Base-by-base conservation (phyloP, 2,888 invertebrate genomes). In the Diplazon laetatorius region DNA sequence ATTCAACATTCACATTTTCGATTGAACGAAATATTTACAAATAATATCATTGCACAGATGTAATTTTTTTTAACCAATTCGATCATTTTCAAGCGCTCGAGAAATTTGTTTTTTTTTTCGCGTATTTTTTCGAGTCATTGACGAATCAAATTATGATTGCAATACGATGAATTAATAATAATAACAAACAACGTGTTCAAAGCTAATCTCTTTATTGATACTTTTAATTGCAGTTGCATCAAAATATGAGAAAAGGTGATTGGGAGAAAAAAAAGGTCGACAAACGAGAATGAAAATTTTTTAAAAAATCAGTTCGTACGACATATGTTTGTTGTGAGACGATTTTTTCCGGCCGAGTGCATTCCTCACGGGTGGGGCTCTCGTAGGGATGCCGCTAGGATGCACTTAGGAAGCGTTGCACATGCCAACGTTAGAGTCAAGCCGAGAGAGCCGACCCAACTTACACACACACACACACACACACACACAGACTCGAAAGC, bases 391-490 rank as follows among this genome's bases (percentile, higher is more conserved):
- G 78, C 75, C 65, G 74, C 70, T 74, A 22, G 70, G 74, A 63
- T 71, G 70, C 65, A 78, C 74, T 73, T 60, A 46, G 16, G 52
- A 66, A 74, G 66, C 63, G 69, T 55, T 57, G 59, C 52, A 65
- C 30, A 48, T 16, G 10, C 52, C 52, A 60, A 39, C 55, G 30
- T 14, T n/a, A n/a, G 22, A 18, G 22, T 48, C 18, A 20, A 52
- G 39, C n/a, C 39, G 42, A 22, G 22, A 52, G 14, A 52, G 14
- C 16, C 18, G n/a, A n/a, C n/a, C n/a, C n/a, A n/a, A n/a, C n/a
- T n/a, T n/a, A n/a, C n/a, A n/a, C n/a, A n/a, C n/a, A 39, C 50
- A 60, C 35, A 30, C 35, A 42, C 39, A 50, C 42, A 37, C 60
- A 52, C 60, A 25, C 42, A 66, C 57, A 66, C 76, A 57, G n/a